Base-by-base conservation (phyloP, 2,888 invertebrate species). In the Agrotis puta region DNA sequence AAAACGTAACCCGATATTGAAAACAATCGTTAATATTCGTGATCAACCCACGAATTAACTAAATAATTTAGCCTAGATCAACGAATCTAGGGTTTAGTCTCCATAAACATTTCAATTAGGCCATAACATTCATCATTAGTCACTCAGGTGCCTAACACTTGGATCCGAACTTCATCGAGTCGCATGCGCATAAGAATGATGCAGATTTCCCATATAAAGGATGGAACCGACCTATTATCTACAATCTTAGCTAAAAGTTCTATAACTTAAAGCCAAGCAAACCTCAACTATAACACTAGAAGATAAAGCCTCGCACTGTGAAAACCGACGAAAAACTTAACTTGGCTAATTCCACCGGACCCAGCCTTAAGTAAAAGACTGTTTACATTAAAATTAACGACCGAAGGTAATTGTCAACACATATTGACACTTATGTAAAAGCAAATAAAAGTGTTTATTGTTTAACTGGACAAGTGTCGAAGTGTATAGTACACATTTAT, bases 191-290 rank as follows among this genome's bases (percentile, higher is more conserved):
- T 89, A 85, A 86, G 88, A 91, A 91, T 89, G 87, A 92, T 90
- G 91, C 89, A 88, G 92, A 90, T 89, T 92, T 90, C 83, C 92
- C 92, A 85, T 92, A 88, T 92, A 92, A 84, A 92, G 92, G 87
- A 90, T 87, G 87, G 81, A 89, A 88, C 88, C 82, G 77, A 89
- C 85, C 88, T 86, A 83, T 79, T 75, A 75, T 69, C 71, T 51
- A 85, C 86, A 79, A 87, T 72, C 59, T 71, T 82, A 79, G 6
- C 18, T 16, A 7, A 0, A 43, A 65, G 20, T 9, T 5, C 11
- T 45, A n/a, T 6, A 72, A 77, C 59, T 9, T 0, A 11, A 20
- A 39, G 4, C 2, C 22, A 72, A 5, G n/a, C 53, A 20, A 77
- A 54, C 20, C n/a, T 68, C 22, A 61, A 65, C 80, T 48, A 14